Evolutionary conservation across 2,888 invertebrate species (phyloP), one percentile per base, ranked within the genome.

Genomic region (Tenthredo scrophulariae): DNA sequence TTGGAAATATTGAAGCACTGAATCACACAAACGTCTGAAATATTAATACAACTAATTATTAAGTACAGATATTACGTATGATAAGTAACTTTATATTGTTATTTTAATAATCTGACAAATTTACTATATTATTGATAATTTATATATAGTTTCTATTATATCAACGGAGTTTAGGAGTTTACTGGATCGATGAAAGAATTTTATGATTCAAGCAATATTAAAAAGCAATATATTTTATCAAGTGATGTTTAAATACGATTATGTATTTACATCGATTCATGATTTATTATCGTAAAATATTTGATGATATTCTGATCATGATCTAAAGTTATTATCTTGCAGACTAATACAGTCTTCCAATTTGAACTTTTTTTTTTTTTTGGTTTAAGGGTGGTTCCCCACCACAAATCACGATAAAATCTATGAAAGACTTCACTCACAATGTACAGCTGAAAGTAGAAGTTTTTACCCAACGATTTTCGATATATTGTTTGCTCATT

Each of bases 311-410:
- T 80, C 58, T 37, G n/a, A 29, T 33, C 13, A 43, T 67, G 13
- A 62, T n/a, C 29, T 6, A 29, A 40, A 43, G 22, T 83, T 67
- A 22, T 67, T 62, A n/a, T 62, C 80, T 46, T 46, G 18, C 43
- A 62, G 33, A 83, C 83, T 83, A 70, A 83, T 10, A 65, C 22
- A 46, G 65, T 83, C 83, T 83, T 83, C 83, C 83, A 67, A 29
- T 67, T 83, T 67, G 22, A 22, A 83, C 43, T 83, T 67, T 13
- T 33, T 67, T 29, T 29, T 15, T 67, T 15, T 13, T 65, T 46
- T 67, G 0, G 10, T 2, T 29, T 67, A 46, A 15, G 22, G 10
- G 67, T 65, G 62, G 50, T 37, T 82, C 46, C 15, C 46, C 10
- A 43, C 46, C 58, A 46, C 43, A 2, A 43, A 43, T 29, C 65